Conservation (phyloP, 2,113 vertebrate genomes). For the Gasterosteus nipponicus region DNA sequence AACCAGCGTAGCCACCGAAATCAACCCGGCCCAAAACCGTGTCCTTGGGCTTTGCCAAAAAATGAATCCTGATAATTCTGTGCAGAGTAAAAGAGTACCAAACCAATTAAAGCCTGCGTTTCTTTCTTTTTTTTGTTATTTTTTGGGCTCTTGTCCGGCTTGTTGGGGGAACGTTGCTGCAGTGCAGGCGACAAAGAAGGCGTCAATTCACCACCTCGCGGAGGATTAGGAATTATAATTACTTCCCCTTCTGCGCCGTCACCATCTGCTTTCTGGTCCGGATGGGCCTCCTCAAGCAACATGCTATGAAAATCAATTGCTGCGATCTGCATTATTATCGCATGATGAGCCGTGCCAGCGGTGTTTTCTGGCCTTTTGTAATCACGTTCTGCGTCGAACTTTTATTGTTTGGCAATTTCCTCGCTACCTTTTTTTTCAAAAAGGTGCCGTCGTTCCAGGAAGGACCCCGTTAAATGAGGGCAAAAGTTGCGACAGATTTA, state of each 20-base stretch:
- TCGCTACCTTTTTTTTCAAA: slow-evolving; percentile 5
- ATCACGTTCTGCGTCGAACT: slow-evolving; percentile 60
- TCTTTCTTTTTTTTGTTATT: not conserved
- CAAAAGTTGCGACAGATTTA: slow-evolving; percentile 40
- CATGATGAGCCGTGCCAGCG: slow-evolving; percentile 53
- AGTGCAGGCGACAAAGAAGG: slow-evolving; percentile 19
- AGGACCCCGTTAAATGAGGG: slow-evolving; percentile 3
- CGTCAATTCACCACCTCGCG: slow-evolving; percentile 49
- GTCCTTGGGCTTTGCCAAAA: slow-evolving; percentile 28
- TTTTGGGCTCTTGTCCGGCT: not conserved
- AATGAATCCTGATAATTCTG: slow-evolving; percentile 30
- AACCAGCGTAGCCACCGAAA: slow-evolving; percentile 1
- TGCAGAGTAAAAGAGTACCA: slow-evolving; percentile 1
- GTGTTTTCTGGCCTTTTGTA: slow-evolving; percentile 63
- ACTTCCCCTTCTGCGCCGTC: slow-evolving; percentile 66
- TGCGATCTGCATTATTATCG: slow-evolving; percentile 59
- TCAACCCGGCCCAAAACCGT: not conserved
- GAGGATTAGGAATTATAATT: slow-evolving; percentile 75
- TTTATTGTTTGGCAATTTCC: slow-evolving; percentile 53
- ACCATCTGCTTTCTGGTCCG: slow-evolving; percentile 61
- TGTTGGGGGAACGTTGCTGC: slow-evolving; percentile 5
- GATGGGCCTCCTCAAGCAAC: slow-evolving; percentile 63
- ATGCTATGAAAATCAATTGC: slow-evolving; percentile 64
- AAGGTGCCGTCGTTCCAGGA: slow-evolving; percentile 7
- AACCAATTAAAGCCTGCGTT: not conserved